Base-by-base conservation (phyloP, 2,113 vertebrate genomes). In the Neodon shergylaensis region DNA sequence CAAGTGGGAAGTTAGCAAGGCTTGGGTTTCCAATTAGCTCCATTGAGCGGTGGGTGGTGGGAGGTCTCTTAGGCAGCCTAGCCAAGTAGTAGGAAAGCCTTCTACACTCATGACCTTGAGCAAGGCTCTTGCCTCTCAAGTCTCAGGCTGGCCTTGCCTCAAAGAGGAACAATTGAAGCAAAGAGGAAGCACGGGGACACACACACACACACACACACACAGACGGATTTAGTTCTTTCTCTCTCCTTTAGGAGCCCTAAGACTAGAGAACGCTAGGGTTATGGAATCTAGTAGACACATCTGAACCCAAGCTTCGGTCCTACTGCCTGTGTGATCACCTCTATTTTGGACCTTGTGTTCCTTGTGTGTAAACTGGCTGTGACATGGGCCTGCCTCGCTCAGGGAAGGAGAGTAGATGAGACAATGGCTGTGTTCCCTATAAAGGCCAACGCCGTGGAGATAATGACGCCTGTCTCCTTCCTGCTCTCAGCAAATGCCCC, bases 1-100 rank as follows among this genome's bases (percentile, higher is more conserved):
- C 82, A 88, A 47, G 90, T 17, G 22, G 42, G 61, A 70, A 65
- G 93, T 63, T 91, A 66, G 68, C 68, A 42, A 70, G 4, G 13
- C 84, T 94, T 26, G 0, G 28, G 70, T 78, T 95, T 82, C 93
- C 94, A 93, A 74, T 96, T 88, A 94, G 68, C 77, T 81, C 16
- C 58, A 2, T 42, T 49, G 94, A 49, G 79, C 24, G 10, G 85
- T 42, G 26, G 65, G 36, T 17, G 10, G 8, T 39, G 12, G 28
- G 83, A 78, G 70, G n/a, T 39, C 92, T 65, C 58, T n/a, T 19
- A 52, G 4, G 12, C 47, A 61, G 72, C 61, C 7, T 26, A 6
- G 33, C 61, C 42, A 90, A 52, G 73, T 78, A 16, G 1, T 0
- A 28, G 82, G 85, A 22, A 85, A 1, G 36, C 81, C 31, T 76